These are phyloP conservation scores for Hydrochoerus hydrochaeris DNA, from an alignment of 2,113 vertebrate species.

Conservation along the genomic window DNA sequence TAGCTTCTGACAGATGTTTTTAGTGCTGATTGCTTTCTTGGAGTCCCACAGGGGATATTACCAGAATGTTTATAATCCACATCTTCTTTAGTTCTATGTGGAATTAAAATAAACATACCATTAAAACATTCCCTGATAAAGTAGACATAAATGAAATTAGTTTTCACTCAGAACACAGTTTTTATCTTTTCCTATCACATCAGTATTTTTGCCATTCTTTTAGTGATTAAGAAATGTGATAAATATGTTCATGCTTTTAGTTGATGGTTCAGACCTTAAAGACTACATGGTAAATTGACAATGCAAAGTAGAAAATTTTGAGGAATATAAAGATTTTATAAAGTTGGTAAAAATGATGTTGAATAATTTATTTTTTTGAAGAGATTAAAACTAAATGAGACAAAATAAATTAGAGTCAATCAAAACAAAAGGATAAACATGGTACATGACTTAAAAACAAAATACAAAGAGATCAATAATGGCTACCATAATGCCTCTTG, in stretches of 20 bases:
- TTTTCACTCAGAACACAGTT: neutral
- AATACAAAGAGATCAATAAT: no score
- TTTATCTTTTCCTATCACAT: conserved; percentile 9
- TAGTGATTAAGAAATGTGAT: neutral
- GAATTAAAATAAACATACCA: conserved; percentile 37
- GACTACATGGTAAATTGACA: neutral
- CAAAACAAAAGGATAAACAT: no score
- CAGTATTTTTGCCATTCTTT: neutral
- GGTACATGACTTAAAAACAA: no score
- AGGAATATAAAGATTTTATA: conserved; percentile 28
- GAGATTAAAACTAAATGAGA: no score
- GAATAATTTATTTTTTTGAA: neutral
- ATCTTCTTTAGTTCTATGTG: neutral
- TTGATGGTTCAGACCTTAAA: neutral
- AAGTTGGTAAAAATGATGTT: neutral
- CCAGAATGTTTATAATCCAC: neutral
- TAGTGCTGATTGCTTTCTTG: conserved; percentile 45
- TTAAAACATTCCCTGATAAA: neutral
- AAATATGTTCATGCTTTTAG: conserved; percentile 20
- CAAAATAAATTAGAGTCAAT: no score
- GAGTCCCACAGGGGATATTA: conserved; percentile 6
- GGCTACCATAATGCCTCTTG: no score
- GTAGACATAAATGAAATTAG: conserved; percentile 42
- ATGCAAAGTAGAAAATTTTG: neutral
- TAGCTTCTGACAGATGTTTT: conserved; percentile 48